Percentiles rank a stretch among this genome's conserved stretches.
Conservation (phyloP, 2,113 vertebrate species). For the Bubo scandiacus region DNA sequence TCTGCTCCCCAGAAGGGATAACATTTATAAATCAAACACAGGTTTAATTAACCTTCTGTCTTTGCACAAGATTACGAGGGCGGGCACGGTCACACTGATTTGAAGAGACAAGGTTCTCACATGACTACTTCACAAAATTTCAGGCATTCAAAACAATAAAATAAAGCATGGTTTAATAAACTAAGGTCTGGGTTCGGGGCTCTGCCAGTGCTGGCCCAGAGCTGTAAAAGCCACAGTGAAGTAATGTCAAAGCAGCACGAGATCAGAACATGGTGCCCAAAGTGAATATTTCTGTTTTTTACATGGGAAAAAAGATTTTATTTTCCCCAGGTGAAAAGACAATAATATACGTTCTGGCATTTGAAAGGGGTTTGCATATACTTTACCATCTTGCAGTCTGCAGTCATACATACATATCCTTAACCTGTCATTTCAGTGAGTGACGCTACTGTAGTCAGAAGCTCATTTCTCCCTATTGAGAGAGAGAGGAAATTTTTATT, state of each 20-base stretch:
- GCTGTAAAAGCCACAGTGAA: background rate
- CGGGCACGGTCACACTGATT: background rate
- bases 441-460: conserved; percentile 13
- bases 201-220: background rate
- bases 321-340: background rate
- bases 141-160: background rate
- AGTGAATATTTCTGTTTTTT: background rate
- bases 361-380: conserved; percentile 4
- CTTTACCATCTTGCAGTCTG: conserved; percentile 1
- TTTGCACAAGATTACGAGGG: conserved; percentile 18
- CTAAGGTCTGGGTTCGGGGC: background rate
- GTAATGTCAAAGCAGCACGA: background rate
- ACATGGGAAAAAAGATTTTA: background rate
- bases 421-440: conserved; percentile 38
- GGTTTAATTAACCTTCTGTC: conserved; percentile 34
- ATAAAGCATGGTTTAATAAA: background rate
- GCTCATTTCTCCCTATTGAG: background rate
- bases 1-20: conserved; percentile 41
- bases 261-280: background rate
- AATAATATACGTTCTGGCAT: background rate
- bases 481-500: background rate
- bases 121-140: background rate
- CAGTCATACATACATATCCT: conserved; percentile 7
- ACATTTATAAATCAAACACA: conserved; percentile 59
- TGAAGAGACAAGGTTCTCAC: background rate